Conservation (phyloP, 35 echinoderm and acorn worm species). For the Lytechinus variegatus region DNA sequence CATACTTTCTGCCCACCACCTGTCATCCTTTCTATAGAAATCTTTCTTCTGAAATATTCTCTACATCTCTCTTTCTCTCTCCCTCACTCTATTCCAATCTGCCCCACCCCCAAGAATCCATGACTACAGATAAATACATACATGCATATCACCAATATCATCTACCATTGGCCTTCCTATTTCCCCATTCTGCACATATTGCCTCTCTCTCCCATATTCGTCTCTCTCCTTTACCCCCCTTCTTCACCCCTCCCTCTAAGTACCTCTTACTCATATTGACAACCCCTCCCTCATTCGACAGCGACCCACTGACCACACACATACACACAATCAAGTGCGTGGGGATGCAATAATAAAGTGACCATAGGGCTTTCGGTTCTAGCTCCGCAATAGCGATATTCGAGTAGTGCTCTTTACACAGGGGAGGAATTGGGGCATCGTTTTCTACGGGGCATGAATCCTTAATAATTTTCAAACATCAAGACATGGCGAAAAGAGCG, state of each 20-base stretch:
- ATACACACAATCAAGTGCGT: not conserved
- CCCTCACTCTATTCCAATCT: too few relatives aligned
- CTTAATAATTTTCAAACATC: not conserved
- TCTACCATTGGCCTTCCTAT: not conserved
- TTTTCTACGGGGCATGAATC: not conserved
- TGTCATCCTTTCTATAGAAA: too few relatives aligned
- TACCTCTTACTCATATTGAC: too few relatives aligned
- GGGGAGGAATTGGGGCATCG: constrained; percentile 14
- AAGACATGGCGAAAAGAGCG: not conserved
- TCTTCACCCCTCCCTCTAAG: too few relatives aligned
- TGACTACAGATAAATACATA: too few relatives aligned
- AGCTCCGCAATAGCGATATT: not conserved
- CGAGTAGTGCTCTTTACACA: not conserved
- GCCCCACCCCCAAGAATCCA: too few relatives aligned
- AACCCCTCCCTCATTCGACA: too few relatives aligned
- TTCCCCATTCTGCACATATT: not conserved
- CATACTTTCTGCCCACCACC: too few relatives aligned
- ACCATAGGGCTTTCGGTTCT: not conserved
- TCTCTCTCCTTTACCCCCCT: too few relatives aligned
- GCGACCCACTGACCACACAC: not conserved
- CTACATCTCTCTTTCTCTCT: too few relatives aligned
- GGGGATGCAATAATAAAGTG: not conserved
- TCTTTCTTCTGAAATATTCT: too few relatives aligned
- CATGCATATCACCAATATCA: not conserved
- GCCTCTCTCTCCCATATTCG: not conserved